Evolutionary conservation across 1,140 invertebrate species (phyloP), one percentile per base, ranked within the genome.

Genomic region (Vanessa tameamea): DNA sequence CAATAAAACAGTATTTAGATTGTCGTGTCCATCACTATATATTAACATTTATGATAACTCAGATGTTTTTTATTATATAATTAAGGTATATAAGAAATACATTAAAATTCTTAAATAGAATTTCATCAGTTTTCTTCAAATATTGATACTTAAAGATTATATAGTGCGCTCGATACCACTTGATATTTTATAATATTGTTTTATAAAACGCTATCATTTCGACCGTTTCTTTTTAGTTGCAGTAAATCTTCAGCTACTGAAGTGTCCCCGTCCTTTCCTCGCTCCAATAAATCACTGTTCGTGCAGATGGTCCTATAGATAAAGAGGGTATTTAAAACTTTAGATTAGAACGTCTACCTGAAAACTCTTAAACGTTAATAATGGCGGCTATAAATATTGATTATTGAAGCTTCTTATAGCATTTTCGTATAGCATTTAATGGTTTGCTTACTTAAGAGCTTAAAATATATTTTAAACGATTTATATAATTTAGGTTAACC

Each of bases 191-290:
- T 43, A 43, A 43, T 43, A 43, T 43, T 9, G 7, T 23, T 53
- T 11, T 16, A 16, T n/a, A 67, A 53, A 53, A 53, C 51, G 48
- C 65, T 71, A 53, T 12, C 26, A 51, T 6, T 64, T 16, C 4
- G 51, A 55, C 64, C 47, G 63, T 53, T 16, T 16, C 15, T 43
- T 55, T 69, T 61, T 51, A 69, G 67, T 20, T 47, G 80, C 77
- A 80, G 82, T 87, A 87, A 87, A 87, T 87, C 83, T 82, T 74
- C 59, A 59, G 76, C 82, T 82, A 80, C 79, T 81, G 85, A 82
- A 81, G 78, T 77, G 81, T 80, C 78, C 76, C 76, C 78, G 78
- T 70, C 73, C 75, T 76, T 71, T 78, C 79, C 74, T 75, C 75
- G 64, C 78, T 63, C 74, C 72, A 69, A 76, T 87, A 86, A 86